phyloP scores from a whole-genome alignment of 2,113 vertebrate genomes.

The Isurus oxyrinchus region DNA sequence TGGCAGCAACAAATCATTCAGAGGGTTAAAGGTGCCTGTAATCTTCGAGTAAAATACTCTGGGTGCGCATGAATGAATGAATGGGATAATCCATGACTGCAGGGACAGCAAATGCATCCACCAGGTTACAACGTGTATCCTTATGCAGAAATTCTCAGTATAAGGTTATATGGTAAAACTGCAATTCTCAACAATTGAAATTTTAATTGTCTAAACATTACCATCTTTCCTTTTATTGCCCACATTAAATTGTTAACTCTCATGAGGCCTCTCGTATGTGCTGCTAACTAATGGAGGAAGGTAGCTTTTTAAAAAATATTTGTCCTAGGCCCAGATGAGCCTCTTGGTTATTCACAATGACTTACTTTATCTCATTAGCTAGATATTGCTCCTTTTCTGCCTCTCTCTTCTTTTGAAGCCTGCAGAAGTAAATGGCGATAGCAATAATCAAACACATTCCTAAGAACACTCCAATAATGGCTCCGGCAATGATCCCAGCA shows the following conservation, averaged over 20 bases:
- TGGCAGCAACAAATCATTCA: background rate
- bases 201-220: background rate
- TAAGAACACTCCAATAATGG: constrained; percentile 63
- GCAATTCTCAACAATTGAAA: background rate
- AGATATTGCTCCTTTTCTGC: constrained; percentile 62
- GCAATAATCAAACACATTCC: constrained; percentile 61
- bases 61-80: background rate
- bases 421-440: constrained; percentile 54
- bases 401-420: constrained; percentile 50
- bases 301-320: background rate
- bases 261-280: background rate
- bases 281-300: background rate
- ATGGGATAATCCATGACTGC: background rate
- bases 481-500: constrained; percentile 65
- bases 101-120: background rate
- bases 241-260: too few relatives aligned
- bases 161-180: background rate
- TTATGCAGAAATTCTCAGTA: background rate
- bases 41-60: background rate
- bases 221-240: background rate
- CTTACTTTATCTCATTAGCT: constrained; percentile 87
- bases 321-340: background rate
- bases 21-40: background rate
- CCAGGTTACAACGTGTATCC: background rate
- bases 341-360: background rate